Evolutionary conservation across 2,113 vertebrate species (phyloP), one percentile per base, ranked within the genome.

Genomic region (Oreocharis arfaki): DNA sequence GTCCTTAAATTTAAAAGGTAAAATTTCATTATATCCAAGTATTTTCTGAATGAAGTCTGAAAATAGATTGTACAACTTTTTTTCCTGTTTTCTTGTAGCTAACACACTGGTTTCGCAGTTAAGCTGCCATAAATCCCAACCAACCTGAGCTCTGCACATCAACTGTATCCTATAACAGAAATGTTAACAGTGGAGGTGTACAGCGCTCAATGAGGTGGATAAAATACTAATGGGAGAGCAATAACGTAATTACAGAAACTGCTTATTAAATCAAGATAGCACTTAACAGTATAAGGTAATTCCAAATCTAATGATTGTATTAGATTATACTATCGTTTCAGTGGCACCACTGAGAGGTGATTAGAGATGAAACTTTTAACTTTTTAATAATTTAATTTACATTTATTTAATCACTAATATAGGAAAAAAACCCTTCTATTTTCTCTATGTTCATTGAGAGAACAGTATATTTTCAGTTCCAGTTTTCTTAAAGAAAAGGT

Each of bases 181-280:
- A 15, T 7, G 4, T 20, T 33, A 63, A 37, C 35, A 52, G 39
- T 39, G 60, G 39, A 67, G 16, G 21, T 56, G 26, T 28, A 55
- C 7, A 90, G 39, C 44, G 64, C 61, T 87, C 76, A 73, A 15
- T 41, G 24, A 88, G 50, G 60, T 60, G 87, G 35, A 56, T 41
- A 50, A 86, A 81, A 59, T 39, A 86, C 80, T 82, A 87, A 87
- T 32, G 41, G 42, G 49, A 87, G n/a, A 89, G n/a, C 49, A 80
- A 84, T 65, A 63, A 41, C 42, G 21, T 61, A 94, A 88, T 92
- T 88, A 69, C 44, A 87, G 53, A 53, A 84, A 78, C 7, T 39
- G 65, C 61, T 93, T 84, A 91, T 89, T 91, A 81, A 91, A 89
- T 89, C 49, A 79, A 91, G 74, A 60, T 16, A 82, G 81, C 47